A percentile compares a stretch with the other conserved stretches of the same genome.
phyloP scores from a whole-genome alignment of 2,888 invertebrate genomes.

The Drosophila pegasa region DNA sequence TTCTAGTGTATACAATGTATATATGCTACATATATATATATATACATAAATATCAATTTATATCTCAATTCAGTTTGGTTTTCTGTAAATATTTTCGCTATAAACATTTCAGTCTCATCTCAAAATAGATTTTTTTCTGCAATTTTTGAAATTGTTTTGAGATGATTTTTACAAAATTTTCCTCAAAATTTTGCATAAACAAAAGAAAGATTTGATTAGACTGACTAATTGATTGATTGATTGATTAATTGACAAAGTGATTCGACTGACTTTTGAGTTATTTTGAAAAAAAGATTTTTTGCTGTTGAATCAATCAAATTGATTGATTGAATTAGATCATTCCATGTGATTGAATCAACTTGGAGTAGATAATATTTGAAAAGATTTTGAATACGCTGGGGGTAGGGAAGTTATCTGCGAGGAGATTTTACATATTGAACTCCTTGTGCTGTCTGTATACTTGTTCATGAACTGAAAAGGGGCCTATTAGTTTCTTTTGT shows the following conservation, averaged over 20 bases:
- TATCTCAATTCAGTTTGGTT: not conserved
- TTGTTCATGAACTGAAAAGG: not conserved
- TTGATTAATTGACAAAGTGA: not conserved
- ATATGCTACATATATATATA: not conserved
- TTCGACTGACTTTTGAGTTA: not conserved
- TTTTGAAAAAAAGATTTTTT: not conserved
- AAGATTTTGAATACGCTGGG: not conserved
- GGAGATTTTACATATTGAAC: too few relatives aligned
- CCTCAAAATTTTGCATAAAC: not conserved
- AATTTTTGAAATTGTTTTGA: not conserved
- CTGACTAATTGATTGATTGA: constrained; percentile 6
- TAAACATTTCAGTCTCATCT: constrained; percentile 1
- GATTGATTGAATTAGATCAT: not conserved
- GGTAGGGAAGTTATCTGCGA: not conserved
- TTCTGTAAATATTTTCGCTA: not conserved
- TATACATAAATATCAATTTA: not conserved
- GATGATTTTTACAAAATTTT: not conserved
- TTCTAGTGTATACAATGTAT: too few relatives aligned
- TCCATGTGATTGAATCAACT: not conserved
- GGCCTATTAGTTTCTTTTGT: too few relatives aligned
- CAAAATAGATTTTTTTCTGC: constrained; percentile 2
- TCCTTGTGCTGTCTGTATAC: not conserved
- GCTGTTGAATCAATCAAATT: not conserved
- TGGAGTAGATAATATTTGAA: not conserved
- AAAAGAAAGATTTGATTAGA: not conserved